phyloP scores from a whole-genome alignment of 2,888 invertebrate species.

The Drosophila barbarae region DNA sequence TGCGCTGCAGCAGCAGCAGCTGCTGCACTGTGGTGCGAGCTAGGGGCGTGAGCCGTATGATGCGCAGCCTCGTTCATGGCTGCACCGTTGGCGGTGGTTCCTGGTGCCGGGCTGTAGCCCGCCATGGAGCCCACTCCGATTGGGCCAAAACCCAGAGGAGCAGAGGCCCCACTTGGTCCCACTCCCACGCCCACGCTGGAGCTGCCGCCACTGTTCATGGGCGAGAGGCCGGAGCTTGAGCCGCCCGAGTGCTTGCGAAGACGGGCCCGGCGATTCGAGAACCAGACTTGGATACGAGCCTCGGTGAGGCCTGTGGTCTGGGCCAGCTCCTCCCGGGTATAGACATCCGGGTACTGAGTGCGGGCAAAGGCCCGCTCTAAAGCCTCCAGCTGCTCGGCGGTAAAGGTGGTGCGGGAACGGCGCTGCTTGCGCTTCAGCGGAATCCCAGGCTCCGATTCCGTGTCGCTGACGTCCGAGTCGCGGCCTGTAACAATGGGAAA shows the following conservation, averaged over 20 bases:
- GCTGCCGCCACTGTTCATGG: constrained; percentile 63
- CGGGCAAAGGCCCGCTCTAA: constrained; percentile 93
- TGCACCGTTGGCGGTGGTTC: constrained; percentile 70
- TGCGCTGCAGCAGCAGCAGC: constrained; percentile 77
- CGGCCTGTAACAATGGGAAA: constrained; percentile 68
- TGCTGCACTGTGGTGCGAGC: constrained; percentile 69
- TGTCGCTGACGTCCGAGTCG: constrained; percentile 87
- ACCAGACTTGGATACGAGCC: constrained; percentile 98
- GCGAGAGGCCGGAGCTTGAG: constrained; percentile 70
- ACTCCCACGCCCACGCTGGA: constrained; percentile 47
- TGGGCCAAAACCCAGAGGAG: constrained; percentile 75
- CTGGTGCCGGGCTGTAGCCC: constrained; percentile 78
- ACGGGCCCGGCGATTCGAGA: constrained; percentile 96
- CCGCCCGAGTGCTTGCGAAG: constrained; percentile 88
- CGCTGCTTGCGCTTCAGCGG: constrained; percentile 94
- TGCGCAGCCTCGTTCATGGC: constrained; percentile 70
- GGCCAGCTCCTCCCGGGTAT: constrained; percentile 94
- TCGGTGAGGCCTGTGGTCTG: constrained; percentile 93
- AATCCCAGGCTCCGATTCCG: constrained; percentile 94
- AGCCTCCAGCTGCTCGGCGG: constrained; percentile 93
- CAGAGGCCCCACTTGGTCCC: constrained; percentile 49
- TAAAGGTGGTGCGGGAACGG: constrained; percentile 95
- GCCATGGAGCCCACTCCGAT: constrained; percentile 78
- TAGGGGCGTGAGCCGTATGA: constrained; percentile 74
- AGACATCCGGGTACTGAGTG: constrained; percentile 97